Percentiles rank a stretch among this genome's conserved stretches.
Conservation (phyloP, 2,888 invertebrate genomes). For the Glomeris marginata region DNA sequence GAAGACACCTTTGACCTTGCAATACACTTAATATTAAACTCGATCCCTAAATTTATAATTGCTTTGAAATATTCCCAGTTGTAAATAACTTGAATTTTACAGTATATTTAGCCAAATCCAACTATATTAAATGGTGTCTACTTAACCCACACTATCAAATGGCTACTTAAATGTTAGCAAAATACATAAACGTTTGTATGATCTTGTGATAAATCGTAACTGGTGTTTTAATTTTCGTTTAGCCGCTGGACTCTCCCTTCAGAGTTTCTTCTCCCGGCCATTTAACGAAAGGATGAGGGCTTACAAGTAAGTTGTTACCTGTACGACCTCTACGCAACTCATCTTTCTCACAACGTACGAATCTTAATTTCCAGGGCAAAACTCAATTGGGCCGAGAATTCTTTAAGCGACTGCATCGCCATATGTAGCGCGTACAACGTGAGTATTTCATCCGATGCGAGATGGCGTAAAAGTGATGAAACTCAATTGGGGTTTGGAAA, state of each 20-base stretch:
- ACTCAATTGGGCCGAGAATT: constrained; percentile 63
- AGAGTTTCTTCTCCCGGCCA: constrained; percentile 59
- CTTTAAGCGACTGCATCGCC: constrained; percentile 71
- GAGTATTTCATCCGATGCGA: constrained; percentile 20
- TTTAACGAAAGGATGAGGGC: constrained; percentile 44
- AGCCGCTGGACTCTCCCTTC: constrained; percentile 70
- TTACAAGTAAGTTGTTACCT: background rate
- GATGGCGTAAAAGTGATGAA: too few relatives aligned
- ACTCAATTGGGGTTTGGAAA: too few relatives aligned
- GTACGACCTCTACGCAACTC: background rate
- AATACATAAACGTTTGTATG: too few relatives aligned
- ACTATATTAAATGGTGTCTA: too few relatives aligned
- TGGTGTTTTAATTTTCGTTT: too few relatives aligned
- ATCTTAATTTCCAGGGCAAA: constrained; percentile 48
- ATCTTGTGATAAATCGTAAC: too few relatives aligned
- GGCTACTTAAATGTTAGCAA: too few relatives aligned
- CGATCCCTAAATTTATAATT: too few relatives aligned
- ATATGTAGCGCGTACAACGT: constrained; percentile 64
- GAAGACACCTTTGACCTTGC: background rate
- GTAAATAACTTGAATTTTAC: background rate
- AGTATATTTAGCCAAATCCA: too few relatives aligned
- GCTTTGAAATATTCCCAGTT: background rate
- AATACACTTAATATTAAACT: too few relatives aligned
- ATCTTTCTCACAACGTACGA: too few relatives aligned
- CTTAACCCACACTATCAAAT: too few relatives aligned